Evolutionary conservation across 2,113 vertebrate genomes (phyloP).

Genomic region (Scomber scombrus): DNA sequence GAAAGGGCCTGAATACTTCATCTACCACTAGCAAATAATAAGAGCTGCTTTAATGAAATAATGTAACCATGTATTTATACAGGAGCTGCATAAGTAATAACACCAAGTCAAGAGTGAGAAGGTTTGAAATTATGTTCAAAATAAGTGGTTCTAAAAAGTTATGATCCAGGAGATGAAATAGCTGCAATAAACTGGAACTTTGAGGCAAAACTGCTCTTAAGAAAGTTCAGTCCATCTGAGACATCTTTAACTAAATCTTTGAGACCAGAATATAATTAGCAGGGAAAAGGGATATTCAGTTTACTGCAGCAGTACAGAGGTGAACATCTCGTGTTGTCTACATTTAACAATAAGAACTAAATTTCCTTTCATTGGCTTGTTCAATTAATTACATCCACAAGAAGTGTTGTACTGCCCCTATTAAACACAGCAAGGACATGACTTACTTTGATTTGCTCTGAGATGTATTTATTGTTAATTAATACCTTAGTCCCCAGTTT

Average conservation of each 20-base stretch:
- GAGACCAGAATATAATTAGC: slow-evolving; percentile 12
- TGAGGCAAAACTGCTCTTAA: slow-evolving; percentile 28
- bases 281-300: neutral
- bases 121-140: slow-evolving; percentile 40
- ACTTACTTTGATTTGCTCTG: slow-evolving; percentile 56
- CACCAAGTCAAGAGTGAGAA: slow-evolving; percentile 27
- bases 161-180: slow-evolving; percentile 30
- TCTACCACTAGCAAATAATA: too few species aligned
- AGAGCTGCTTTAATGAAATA: neutral
- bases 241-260: slow-evolving; percentile 18
- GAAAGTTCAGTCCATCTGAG: slow-evolving; percentile 27
- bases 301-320: slow-evolving; percentile 10
- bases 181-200: slow-evolving; percentile 28
- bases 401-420: slow-evolving; percentile 14
- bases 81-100: slow-evolving; percentile 15
- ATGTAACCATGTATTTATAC: neutral
- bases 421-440: slow-evolving; percentile 41
- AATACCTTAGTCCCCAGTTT: slow-evolving; percentile 64
- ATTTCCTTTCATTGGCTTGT: slow-evolving; percentile 33
- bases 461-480: slow-evolving; percentile 75
- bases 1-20: too few species aligned
- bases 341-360: slow-evolving; percentile 26
- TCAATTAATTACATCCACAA: slow-evolving; percentile 58
- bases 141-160: slow-evolving; percentile 44
- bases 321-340: slow-evolving; percentile 9